Conservation (phyloP, 2,888 invertebrate genomes). For the Yponomeuta malinellus region DNA sequence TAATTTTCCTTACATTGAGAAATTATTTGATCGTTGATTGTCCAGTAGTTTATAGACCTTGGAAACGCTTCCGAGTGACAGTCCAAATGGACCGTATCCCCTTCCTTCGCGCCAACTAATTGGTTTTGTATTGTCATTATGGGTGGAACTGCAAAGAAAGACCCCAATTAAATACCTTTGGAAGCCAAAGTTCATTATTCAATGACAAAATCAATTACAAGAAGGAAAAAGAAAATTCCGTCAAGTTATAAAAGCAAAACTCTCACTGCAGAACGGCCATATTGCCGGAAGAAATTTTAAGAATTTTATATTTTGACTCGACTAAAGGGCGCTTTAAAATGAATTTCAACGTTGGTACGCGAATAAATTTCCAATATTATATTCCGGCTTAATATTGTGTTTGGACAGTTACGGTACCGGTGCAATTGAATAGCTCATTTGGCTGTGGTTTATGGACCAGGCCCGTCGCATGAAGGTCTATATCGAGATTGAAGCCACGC, state of each 20-base stretch:
- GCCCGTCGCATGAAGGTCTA: background rate
- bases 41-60: conserved; percentile 87
- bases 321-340: background rate
- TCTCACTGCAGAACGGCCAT: background rate
- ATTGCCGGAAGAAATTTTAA: background rate
- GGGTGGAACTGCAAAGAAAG: conserved; percentile 79
- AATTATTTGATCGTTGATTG: conserved; percentile 81
- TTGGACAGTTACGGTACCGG: background rate
- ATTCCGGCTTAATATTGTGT: conserved; percentile 1
- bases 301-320: background rate
- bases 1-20: conserved; percentile 75
- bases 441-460: background rate
- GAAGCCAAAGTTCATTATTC: background rate
- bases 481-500: no score
- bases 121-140: conserved; percentile 88
- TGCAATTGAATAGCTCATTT: background rate
- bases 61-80: conserved; percentile 87
- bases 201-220: background rate
- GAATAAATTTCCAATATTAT: conserved; percentile 2
- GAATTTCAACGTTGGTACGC: background rate
- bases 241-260: background rate
- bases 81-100: conserved; percentile 81
- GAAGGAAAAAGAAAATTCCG: background rate
- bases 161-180: background rate
- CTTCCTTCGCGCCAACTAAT: conserved; percentile 82